Evolutionary conservation across 1,140 invertebrate genomes (phyloP), one percentile per base, ranked within the genome.

Genomic region (Ruditapes philippinarum): DNA sequence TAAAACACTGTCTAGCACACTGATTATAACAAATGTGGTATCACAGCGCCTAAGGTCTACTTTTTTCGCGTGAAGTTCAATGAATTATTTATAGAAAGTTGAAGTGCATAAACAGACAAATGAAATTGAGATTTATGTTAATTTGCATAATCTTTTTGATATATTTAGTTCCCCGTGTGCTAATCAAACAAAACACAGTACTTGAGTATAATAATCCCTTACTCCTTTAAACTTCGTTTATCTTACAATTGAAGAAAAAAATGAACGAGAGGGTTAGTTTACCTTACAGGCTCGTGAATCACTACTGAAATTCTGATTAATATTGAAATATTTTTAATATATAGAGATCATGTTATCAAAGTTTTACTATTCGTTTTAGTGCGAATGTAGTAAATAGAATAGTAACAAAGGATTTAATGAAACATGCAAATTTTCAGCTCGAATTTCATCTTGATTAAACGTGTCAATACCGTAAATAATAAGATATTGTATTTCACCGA

Each of bases 361-460:
- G 28, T n/a, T 57, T 62, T 62, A 62, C 57, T 28, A 28, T 62
- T 62, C 28, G 19, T 25, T 28, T 62, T 62, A n/a, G 25, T 62
- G 7, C 7, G 7, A 62, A 62, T 62, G 25, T 7, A 62, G 57
- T 62, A n/a, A n/a, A 28, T 28, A 62, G 60, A 28, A 31, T n/a
- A 14, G 36, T 38, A 11, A 70, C 36, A 36, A 70, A 7, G 33
- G 33, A 70, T 78, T 78, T 19, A 78, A 3, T 36, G 45, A 54
- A 33, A 78, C 31, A 78, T 49, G 25, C 12, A 54, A 78, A 57
- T 19, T 33, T 31, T 51, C 74, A 38, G 49, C 74, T 78, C 74
- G 38, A 28, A 78, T 78, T 78, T 78, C 74, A 19, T 78, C 11
- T 78, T 51, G 49, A 78, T 78, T 51, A 54, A 78, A 12, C 28